Conservation (phyloP, 2,113 vertebrate genomes). For the Oreochromis spilurus region DNA sequence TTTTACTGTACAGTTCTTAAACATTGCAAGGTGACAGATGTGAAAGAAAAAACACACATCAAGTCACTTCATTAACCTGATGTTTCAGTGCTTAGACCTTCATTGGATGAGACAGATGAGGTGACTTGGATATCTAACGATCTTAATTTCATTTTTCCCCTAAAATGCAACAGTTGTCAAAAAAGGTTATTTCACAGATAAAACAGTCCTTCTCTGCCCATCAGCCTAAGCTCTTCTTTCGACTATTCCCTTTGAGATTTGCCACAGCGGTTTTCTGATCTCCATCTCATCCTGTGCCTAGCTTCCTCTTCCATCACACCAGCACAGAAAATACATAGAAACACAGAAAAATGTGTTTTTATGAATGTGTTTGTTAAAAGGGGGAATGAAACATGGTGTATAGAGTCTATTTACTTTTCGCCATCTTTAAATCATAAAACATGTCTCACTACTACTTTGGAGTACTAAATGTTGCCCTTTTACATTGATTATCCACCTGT, state of each 20-base stretch:
- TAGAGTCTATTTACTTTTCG: background rate
- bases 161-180: background rate
- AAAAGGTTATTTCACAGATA: background rate
- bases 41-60: too few relatives aligned
- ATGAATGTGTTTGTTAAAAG: background rate
- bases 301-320: background rate
- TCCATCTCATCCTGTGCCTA: fast-evolving
- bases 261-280: fast-evolving
- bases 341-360: background rate
- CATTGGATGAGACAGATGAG: background rate
- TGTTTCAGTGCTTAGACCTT: background rate
- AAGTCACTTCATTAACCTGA: fast-evolving
- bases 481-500: background rate
- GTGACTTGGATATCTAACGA: fast-evolving
- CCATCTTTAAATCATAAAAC: background rate
- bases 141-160: background rate
- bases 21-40: background rate
- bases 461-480: fast-evolving
- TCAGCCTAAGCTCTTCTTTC: fast-evolving
- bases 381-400: background rate
- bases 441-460: fast-evolving
- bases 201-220: fast-evolving
- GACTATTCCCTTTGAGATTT: background rate
- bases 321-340: background rate
- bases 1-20: fast-evolving